Evolutionary conservation across 2,797 vertebrate genomes (phyloP).

Genomic region (Sylvia borin): DNA sequence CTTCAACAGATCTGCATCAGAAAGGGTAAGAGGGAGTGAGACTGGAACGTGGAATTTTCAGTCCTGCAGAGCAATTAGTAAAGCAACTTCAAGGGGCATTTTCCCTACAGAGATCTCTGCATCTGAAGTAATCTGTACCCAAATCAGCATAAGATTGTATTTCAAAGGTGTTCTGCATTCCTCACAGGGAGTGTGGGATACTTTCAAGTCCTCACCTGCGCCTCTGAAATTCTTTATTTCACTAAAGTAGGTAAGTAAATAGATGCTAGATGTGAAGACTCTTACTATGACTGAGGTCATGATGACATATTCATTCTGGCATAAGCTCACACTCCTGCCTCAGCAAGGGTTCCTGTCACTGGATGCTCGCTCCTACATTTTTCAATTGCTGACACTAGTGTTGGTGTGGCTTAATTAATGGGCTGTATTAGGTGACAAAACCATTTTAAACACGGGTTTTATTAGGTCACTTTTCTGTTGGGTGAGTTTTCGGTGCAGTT

Average conservation of each 20-base stretch:
- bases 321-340: neutral
- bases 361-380: neutral
- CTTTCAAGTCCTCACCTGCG: conserved; percentile 25
- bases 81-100: neutral
- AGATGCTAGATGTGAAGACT: neutral
- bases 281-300: neutral
- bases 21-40: neutral
- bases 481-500: neutral
- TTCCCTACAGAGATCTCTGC: neutral
- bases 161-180: conserved; percentile 35
- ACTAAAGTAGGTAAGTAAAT: conserved; percentile 2
- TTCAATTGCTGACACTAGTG: neutral
- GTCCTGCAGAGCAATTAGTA: neutral
- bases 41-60: neutral
- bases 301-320: neutral
- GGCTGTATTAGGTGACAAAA: neutral
- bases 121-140: neutral
- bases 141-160: neutral
- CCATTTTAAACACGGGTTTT: neutral
- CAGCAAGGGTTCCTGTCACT: neutral
- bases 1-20: neutral
- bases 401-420: neutral
- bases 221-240: conserved; percentile 42
- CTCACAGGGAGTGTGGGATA: neutral
- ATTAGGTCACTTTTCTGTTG: neutral